Conservation (phyloP, 2,888 invertebrate species). For the Acleris laterana region DNA sequence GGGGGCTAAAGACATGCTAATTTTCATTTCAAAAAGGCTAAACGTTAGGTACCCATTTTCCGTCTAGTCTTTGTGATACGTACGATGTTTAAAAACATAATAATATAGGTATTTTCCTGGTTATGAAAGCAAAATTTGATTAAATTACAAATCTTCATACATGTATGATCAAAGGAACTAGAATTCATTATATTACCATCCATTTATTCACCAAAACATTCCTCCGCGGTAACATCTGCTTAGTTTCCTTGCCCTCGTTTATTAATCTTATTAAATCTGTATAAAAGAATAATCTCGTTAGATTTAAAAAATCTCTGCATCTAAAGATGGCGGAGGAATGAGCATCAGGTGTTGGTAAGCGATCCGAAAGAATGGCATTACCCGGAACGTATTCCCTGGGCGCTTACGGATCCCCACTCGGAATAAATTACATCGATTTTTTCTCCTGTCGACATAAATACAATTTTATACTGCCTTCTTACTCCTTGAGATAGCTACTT, state of each 20-base stretch:
- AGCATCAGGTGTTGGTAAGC: slow-evolving; percentile 79
- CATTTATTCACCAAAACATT: no score
- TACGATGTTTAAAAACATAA: background rate
- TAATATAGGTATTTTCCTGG: background rate
- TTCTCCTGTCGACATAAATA: slow-evolving; percentile 29
- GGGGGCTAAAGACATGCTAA: background rate
- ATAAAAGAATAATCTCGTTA: slow-evolving; percentile 46
- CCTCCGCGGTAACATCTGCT: slow-evolving; percentile 14
- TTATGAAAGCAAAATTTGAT: no score
- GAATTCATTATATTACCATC: no score
- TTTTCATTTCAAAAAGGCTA: background rate
- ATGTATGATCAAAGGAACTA: no score
- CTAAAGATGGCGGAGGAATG: slow-evolving; percentile 56
- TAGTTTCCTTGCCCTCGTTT: background rate
- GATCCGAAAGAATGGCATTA: slow-evolving; percentile 75
- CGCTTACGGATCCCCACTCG: slow-evolving; percentile 64
- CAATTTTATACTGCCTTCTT: slow-evolving; percentile 21
- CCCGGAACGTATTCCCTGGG: slow-evolving; percentile 72
- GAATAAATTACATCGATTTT: slow-evolving; percentile 71
- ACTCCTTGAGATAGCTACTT: slow-evolving; percentile 24
- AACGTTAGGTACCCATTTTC: no score
- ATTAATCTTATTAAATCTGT: background rate
- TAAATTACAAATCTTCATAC: no score
- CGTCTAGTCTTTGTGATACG: no score
- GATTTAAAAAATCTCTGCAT: slow-evolving; percentile 52